Evolutionary conservation across 2,888 invertebrate genomes (phyloP), one percentile per base, ranked within the genome.

Genomic region (Cremastobaeus sp.): DNA sequence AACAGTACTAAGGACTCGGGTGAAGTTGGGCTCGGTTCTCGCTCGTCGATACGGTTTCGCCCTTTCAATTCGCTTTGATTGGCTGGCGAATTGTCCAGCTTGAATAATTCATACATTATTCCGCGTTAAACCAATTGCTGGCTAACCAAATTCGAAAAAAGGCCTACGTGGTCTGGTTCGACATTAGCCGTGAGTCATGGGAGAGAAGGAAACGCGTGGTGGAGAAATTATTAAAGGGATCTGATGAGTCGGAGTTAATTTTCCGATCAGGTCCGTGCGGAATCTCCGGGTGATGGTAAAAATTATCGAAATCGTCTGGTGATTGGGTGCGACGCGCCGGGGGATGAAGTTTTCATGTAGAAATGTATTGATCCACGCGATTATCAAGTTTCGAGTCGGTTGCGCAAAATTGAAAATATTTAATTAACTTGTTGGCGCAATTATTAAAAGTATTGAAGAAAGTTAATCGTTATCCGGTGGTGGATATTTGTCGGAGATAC

Each of bases 71-170:
- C 80, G 82, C 84, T 84, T 84, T 85, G 85, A 85, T 85, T 86
- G 85, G 84, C 79, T 83, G 82, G 81, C 79, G 81, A 84, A 82
- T 81, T 80, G 83, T 81, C 77, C 80, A 79, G 79, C 76, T 77
- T 86, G 86, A 86, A 86, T 86, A 82, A 86, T 86, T 85, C 86
- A 86, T 85, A 80, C 81, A 80, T 83, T 85, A 83, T 82, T 81
- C 81, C 78, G 72, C 82, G 81, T 83, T 84, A 85, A 85, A 83
- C 83, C 85, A 84, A 85, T 85, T 86, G 84, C 81, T 77, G 75
- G 78, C 77, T 78, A 79, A 77, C 76, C 79, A 79, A 83, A 83
- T 83, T 72, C 47, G 43, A 57, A 66, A 72, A 71, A 59, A 60
- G 48, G 47, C 37, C 52, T 45, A 66, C 72, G 72, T 66, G 72